Conservation (phyloP, 2,888 invertebrate genomes). For the Aelia acuminata region DNA sequence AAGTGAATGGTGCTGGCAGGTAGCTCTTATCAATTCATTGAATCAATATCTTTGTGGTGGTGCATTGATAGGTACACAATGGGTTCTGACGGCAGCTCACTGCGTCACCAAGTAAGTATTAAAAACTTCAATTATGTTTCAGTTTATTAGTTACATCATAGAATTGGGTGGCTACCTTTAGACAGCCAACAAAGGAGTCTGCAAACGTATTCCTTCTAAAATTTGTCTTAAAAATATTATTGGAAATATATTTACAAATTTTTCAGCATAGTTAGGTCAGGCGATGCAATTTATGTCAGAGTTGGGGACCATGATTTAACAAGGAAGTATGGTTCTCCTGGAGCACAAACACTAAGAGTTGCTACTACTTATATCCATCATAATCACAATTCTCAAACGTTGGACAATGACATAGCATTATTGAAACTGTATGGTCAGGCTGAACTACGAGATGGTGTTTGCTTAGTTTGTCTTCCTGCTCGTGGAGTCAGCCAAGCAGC, state of each 20-base stretch:
- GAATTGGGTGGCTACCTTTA: background rate
- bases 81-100: constrained; percentile 94
- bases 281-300: constrained; percentile 92
- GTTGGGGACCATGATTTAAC: constrained; percentile 95
- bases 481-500: constrained; percentile 90
- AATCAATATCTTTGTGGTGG: constrained; percentile 96
- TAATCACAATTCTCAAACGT: constrained; percentile 94
- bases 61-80: constrained; percentile 92
- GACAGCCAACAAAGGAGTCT: background rate
- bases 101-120: constrained; percentile 89
- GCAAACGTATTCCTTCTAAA: background rate
- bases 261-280: constrained; percentile 88
- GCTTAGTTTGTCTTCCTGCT: constrained; percentile 89
- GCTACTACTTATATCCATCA: constrained; percentile 96
- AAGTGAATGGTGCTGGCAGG: constrained; percentile 97
- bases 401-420: constrained; percentile 94
- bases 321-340: constrained; percentile 90
- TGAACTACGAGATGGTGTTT: constrained; percentile 87
- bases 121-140: background rate
- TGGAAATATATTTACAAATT: constrained; percentile 6
- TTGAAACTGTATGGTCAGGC: constrained; percentile 91
- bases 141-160: background rate
- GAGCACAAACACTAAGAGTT: constrained; percentile 90
- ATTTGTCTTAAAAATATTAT: background rate
- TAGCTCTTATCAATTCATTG: constrained; percentile 90